phyloP scores from a whole-genome alignment of 2,113 vertebrate species.

The Carassius auratus region DNA sequence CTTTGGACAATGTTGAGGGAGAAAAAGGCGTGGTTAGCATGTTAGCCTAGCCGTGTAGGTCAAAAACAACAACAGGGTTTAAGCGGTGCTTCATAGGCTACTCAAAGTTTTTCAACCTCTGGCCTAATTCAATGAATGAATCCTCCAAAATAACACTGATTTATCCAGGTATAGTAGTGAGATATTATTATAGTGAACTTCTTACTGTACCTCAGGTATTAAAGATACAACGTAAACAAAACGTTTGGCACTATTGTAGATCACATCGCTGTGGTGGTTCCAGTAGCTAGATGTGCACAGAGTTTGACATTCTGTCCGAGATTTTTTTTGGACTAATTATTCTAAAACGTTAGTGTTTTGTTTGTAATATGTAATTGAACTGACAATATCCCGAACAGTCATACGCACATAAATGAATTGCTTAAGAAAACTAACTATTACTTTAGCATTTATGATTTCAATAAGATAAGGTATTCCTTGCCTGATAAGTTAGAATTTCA shows the following conservation, averaged over 20 bases:
- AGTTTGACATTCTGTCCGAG: not conserved
- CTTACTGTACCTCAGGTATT: slow-evolving; percentile 58
- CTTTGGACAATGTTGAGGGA: slow-evolving; percentile 3
- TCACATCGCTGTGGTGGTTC: not conserved
- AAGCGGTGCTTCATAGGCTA: slow-evolving; percentile 35
- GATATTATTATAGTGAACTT: slow-evolving; percentile 42
- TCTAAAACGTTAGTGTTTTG: slow-evolving; percentile 17
- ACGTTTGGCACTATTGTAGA: slow-evolving; percentile 28
- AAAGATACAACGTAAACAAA: slow-evolving; percentile 24
- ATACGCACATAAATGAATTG: not conserved
- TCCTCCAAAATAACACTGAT: slow-evolving; percentile 17
- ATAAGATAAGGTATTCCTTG: not conserved
- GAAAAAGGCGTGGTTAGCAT: slow-evolving; percentile 17
- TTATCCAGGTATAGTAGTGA: slow-evolving; percentile 38
- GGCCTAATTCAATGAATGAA: slow-evolving; percentile 25
- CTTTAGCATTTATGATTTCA: not conserved
- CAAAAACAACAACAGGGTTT: slow-evolving; percentile 9
- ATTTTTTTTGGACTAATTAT: not conserved
- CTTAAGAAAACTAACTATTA: not conserved
- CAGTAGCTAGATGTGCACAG: slow-evolving; percentile 9
- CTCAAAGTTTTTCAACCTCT: slow-evolving; percentile 29
- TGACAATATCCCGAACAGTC: not conserved
- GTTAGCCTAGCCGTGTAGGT: slow-evolving; percentile 19
- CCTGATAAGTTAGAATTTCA: slow-evolving; percentile 1
- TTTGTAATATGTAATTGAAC: slow-evolving; percentile 19